Evolutionary conservation across 2,888 invertebrate genomes (phyloP).

Genomic region (Vesta saturnalis): DNA sequence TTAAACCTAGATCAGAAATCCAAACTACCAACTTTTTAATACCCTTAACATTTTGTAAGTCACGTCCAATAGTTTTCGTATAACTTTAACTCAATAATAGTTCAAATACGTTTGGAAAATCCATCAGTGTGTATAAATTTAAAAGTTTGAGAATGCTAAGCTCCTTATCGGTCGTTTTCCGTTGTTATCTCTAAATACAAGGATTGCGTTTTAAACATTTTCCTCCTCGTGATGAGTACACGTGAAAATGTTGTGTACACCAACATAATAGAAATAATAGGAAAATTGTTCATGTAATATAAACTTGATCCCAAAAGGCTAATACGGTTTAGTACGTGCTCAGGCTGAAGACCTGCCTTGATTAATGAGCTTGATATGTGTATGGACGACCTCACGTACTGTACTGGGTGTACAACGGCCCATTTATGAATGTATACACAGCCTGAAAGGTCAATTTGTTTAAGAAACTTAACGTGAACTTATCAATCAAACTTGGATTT

Average conservation of each 20-base stretch:
- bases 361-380: conserved; percentile 35
- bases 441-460: conserved; percentile 24
- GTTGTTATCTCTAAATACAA: conserved; percentile 24
- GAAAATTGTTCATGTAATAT: conserved; percentile 18
- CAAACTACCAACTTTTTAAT: conserved; percentile 21
- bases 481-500: conserved; percentile 29
- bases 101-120: conserved; percentile 16
- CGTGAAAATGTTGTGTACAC: conserved; percentile 1
- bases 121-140: conserved; percentile 28
- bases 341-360: conserved; percentile 30
- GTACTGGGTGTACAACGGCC: conserved; percentile 19
- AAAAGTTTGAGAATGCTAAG: conserved; percentile 26
- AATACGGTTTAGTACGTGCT: conserved; percentile 33
- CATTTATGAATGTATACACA: neutral
- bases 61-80: neutral
- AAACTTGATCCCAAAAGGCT: conserved; percentile 26
- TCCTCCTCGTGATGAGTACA: neutral
- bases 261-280: conserved; percentile 11
- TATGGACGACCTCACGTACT: conserved; percentile 33
- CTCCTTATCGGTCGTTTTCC: conserved; percentile 26
- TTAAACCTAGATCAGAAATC: conserved; percentile 19
- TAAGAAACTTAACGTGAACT: conserved; percentile 24
- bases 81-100: neutral
- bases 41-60: conserved; percentile 16
- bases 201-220: conserved; percentile 16